These are phyloP conservation scores for Coleophora flavipennella DNA, from an alignment of 2,888 invertebrate genomes.

Conservation along the genomic window DNA sequence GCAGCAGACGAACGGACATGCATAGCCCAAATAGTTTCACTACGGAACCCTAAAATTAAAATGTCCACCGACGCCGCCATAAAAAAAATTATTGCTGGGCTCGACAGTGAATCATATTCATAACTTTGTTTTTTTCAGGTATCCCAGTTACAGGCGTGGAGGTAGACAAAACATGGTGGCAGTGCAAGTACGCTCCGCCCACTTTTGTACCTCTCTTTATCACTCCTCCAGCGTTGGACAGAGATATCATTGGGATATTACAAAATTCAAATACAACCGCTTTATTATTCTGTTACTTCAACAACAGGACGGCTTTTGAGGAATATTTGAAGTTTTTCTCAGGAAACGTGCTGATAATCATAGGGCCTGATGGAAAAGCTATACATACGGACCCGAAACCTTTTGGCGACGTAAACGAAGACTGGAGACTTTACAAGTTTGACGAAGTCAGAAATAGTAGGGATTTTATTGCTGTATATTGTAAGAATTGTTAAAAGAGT, in stretches of 20 bases:
- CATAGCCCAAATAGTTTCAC: too few species aligned
- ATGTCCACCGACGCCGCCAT: too few species aligned
- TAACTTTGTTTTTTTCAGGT: conserved; percentile 63
- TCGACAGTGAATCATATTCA: too few species aligned
- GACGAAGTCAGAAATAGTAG: conserved; percentile 74
- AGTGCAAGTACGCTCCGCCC: conserved; percentile 80
- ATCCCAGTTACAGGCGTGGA: conserved; percentile 79
- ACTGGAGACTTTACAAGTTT: conserved; percentile 71
- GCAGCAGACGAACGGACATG: too few species aligned
- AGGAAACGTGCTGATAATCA: conserved; percentile 79
- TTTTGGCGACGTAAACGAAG: conserved; percentile 68
- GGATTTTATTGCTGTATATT: conserved; percentile 78
- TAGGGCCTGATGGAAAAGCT: conserved; percentile 78
- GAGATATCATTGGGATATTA: conserved; percentile 46
- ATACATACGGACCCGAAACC: conserved; percentile 82
- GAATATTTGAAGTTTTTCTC: conserved; percentile 76
- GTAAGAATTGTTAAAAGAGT: conserved; percentile 16
- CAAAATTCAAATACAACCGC: conserved; percentile 60
- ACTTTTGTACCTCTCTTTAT: conserved; percentile 78
- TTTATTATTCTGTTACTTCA: conserved; percentile 87
- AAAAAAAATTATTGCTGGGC: too few species aligned
- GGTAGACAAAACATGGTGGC: conserved; percentile 87
- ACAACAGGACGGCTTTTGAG: conserved; percentile 78
- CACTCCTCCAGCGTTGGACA: conserved; percentile 47
- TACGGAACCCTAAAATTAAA: too few species aligned